Conservation (phyloP, 2,113 vertebrate genomes). For the Neodontobutis hainanensis region DNA sequence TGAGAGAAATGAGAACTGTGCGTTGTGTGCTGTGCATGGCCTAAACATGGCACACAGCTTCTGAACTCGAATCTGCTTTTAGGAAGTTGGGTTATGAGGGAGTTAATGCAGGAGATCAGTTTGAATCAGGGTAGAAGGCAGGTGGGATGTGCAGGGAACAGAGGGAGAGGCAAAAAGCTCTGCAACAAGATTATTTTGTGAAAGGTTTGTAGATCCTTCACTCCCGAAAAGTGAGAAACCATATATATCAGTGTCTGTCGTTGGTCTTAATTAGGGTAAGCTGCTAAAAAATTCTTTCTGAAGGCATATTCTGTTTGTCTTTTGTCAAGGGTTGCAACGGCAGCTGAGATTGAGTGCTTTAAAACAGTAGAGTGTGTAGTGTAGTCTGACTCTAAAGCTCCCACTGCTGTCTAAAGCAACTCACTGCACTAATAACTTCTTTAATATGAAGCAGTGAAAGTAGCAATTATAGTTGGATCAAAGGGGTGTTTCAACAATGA, state of each 20-base stretch:
- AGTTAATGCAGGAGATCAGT: conserved; percentile 67
- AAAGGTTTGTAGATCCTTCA: too few relatives aligned
- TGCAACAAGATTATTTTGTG: too few relatives aligned
- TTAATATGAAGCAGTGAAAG: neutral
- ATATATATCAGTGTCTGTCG: too few relatives aligned
- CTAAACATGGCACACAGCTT: conserved; percentile 73
- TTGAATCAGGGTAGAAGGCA: conserved; percentile 61
- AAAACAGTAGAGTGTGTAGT: conserved; percentile 1
- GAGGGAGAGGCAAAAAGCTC: neutral
- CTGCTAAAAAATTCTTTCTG: too few relatives aligned
- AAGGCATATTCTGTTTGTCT: too few relatives aligned
- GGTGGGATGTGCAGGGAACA: conserved; percentile 3
- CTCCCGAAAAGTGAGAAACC: too few relatives aligned
- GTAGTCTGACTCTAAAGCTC: conserved; percentile 67
- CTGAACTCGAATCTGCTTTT: conserved; percentile 75
- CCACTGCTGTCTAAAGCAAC: conserved; percentile 74
- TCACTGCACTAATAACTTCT: conserved; percentile 58
- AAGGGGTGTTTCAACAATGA: conserved; percentile 13
- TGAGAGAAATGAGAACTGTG: conserved; percentile 76
- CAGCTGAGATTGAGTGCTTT: neutral
- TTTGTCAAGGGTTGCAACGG: too few relatives aligned
- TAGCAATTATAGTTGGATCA: conserved; percentile 1
- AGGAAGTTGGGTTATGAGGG: conserved; percentile 75
- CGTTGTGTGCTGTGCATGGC: conserved; percentile 66
- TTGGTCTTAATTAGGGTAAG: too few relatives aligned